Percentiles rank a stretch among this genome's conserved stretches.
Conservation (phyloP, 2,113 vertebrate species). For the Lasiurus cinereus region DNA sequence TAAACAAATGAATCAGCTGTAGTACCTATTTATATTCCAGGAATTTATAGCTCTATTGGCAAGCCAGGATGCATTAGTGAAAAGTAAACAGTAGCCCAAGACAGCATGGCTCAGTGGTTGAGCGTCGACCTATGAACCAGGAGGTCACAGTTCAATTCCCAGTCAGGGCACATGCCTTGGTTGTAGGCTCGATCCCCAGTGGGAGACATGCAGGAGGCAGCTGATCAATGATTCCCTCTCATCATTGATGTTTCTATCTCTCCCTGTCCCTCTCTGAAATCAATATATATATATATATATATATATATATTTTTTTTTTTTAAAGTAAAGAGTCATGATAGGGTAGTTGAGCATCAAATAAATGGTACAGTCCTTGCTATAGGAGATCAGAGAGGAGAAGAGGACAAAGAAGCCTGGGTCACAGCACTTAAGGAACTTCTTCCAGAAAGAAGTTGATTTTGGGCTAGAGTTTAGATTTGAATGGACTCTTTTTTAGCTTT, state of each 20-base stretch:
- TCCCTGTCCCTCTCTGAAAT: too few species aligned
- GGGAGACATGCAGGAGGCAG: too few species aligned
- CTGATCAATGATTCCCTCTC: too few species aligned
- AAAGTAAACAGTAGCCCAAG: conserved; percentile 18
- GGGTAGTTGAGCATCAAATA: background rate
- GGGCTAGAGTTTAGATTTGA: background rate
- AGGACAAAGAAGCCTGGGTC: background rate
- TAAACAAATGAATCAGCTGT: background rate
- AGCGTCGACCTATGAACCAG: too few species aligned
- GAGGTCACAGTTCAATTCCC: too few species aligned
- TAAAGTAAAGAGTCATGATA: too few species aligned
- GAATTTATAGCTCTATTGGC: background rate
- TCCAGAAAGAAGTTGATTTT: background rate
- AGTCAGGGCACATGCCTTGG: too few species aligned
- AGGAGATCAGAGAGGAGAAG: background rate
- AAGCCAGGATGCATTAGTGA: background rate
- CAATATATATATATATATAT: too few species aligned
- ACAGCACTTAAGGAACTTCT: conserved; percentile 15
- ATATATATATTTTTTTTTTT: too few species aligned
- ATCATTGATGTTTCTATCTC: too few species aligned
- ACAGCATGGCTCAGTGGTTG: too few species aligned
- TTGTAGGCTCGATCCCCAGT: too few species aligned
- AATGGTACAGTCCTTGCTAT: background rate
- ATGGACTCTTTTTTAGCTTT: background rate
- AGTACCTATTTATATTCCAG: background rate